phyloP scores from a whole-genome alignment of 2,888 invertebrate genomes.

The Mactromeris polynyma region DNA sequence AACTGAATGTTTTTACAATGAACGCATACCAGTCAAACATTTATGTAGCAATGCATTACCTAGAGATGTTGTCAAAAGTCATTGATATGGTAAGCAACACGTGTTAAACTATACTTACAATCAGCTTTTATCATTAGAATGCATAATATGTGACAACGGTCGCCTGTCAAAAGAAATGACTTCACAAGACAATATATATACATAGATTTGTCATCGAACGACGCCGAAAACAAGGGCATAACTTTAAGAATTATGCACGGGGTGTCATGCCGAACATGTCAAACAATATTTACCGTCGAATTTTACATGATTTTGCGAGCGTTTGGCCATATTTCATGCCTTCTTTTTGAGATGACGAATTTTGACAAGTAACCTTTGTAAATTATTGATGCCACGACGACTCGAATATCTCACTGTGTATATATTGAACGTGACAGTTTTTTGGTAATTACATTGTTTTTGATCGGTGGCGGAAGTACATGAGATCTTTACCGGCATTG shows the following conservation, averaged over 20 bases:
- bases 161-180: not conserved
- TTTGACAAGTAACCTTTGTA: slow-evolving; percentile 32
- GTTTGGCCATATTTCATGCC: slow-evolving; percentile 26
- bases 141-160: not conserved
- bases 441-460: slow-evolving; percentile 1
- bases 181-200: not conserved
- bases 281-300: not conserved
- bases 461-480: not conserved
- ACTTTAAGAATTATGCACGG: not conserved
- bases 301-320: slow-evolving; percentile 24
- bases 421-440: slow-evolving; percentile 4
- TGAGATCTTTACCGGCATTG: not conserved
- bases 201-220: not conserved
- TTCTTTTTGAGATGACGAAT: slow-evolving; percentile 13
- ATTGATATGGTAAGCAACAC: not conserved
- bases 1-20: too few relatives aligned
- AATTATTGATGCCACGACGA: not conserved
- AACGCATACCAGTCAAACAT: too few relatives aligned
- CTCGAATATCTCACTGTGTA: not conserved
- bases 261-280: slow-evolving; percentile 22
- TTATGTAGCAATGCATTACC: too few relatives aligned
- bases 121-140: not conserved
- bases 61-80: too few relatives aligned
- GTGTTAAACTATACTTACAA: not conserved
- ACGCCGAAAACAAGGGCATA: not conserved